Percentiles rank a stretch among this genome's conserved stretches.
Conservation (phyloP, 37 sponge, comb jelly and placozoan genomes). For the Beroe ovata region DNA sequence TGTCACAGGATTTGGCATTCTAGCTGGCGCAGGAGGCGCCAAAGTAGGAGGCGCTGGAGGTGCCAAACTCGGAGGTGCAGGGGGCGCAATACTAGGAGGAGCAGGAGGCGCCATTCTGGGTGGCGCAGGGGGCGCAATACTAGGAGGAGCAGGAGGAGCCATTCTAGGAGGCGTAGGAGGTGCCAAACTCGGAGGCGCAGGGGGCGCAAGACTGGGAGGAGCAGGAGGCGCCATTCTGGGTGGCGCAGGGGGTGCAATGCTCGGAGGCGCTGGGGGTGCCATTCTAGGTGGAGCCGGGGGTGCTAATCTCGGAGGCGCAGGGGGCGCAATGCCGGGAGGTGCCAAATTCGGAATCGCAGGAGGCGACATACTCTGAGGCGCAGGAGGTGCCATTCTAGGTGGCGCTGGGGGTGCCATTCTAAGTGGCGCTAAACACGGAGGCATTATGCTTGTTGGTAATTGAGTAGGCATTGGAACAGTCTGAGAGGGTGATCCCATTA, state of each 20-base stretch:
- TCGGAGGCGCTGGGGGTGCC: background rate
- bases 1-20: background rate
- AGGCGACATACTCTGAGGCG: background rate
- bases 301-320: background rate
- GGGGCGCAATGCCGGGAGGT: too few relatives aligned
- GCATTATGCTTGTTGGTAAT: too few relatives aligned
- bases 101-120: conserved; percentile 5
- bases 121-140: background rate
- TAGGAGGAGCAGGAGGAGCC: background rate
- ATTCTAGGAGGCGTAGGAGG: background rate
- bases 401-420: background rate
- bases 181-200: too few relatives aligned
- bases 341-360: background rate
- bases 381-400: background rate
- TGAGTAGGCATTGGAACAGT: too few relatives aligned
- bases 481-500: too few relatives aligned
- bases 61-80: background rate
- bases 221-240: conserved; percentile 5
- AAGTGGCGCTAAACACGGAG: background rate
- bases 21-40: background rate
- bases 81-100: background rate
- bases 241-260: background rate
- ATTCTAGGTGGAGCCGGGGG: background rate
- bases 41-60: too few relatives aligned
- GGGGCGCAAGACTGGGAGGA: too few relatives aligned